phyloP scores from a whole-genome alignment of 2,113 vertebrate species.

The Gymnorhina tibicen region DNA sequence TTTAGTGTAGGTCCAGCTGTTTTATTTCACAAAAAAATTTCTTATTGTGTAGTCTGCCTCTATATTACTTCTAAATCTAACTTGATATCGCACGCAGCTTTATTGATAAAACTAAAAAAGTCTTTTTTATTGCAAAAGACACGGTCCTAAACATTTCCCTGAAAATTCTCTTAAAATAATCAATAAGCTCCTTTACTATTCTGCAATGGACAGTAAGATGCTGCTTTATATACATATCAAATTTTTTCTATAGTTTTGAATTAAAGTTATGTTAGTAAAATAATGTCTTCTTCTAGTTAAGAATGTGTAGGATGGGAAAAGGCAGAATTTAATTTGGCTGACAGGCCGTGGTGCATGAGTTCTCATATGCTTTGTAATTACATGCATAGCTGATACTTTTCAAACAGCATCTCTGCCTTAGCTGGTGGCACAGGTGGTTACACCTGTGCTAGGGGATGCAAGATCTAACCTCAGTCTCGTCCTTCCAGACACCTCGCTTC shows the following conservation, averaged over 20 bases:
- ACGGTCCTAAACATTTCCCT: neutral
- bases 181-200: neutral
- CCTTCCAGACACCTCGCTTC: neutral
- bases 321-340: neutral
- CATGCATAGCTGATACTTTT: neutral
- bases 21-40: neutral
- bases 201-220: neutral
- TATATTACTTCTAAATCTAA: neutral
- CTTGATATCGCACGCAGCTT: neutral
- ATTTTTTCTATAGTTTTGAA: neutral
- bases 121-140: neutral
- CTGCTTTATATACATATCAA: neutral
- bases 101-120: neutral
- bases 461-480: fast-evolving
- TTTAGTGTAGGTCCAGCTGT: neutral
- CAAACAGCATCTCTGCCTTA: neutral
- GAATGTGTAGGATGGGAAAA: neutral
- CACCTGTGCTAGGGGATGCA: neutral
- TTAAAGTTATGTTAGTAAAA: neutral
- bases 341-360: neutral
- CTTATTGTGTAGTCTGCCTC: neutral
- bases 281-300: neutral
- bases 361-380: neutral
- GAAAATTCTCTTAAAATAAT: neutral
- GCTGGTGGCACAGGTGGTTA: neutral